Conservation (phyloP, 2,888 invertebrate genomes). For the Ypsolopha scabrella region DNA sequence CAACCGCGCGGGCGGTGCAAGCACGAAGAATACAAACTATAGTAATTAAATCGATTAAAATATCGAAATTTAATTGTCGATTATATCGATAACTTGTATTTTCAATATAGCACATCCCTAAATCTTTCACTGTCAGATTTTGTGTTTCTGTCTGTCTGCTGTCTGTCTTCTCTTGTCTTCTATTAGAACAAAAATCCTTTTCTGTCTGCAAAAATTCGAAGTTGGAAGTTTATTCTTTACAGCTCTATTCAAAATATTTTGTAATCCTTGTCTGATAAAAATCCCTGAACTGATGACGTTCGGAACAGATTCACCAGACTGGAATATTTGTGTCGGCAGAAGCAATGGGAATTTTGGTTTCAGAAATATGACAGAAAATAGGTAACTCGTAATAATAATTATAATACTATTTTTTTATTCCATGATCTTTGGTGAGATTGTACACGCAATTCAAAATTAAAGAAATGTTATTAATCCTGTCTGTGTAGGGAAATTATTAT, state of each 20-base stretch:
- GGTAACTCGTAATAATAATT: conserved; percentile 26
- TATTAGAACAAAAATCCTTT: too few relatives aligned
- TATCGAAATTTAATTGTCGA: too few relatives aligned
- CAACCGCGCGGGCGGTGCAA: too few relatives aligned
- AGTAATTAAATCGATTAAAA: too few relatives aligned
- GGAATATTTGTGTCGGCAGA: conserved; percentile 31
- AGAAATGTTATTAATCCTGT: background rate
- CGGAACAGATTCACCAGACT: conserved; percentile 34
- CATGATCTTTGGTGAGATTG: too few relatives aligned
- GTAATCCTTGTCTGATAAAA: background rate
- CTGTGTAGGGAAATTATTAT: background rate
- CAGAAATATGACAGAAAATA: conserved; percentile 60
- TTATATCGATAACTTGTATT: too few relatives aligned
- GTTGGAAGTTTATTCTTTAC: background rate
- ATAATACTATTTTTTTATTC: too few relatives aligned
- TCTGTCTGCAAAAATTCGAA: background rate
- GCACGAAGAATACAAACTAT: too few relatives aligned
- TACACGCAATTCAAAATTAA: background rate
- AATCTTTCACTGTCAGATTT: too few relatives aligned
- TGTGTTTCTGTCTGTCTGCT: too few relatives aligned
- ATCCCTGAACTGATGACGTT: conserved; percentile 42
- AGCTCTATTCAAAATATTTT: background rate
- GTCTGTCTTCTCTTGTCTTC: too few relatives aligned
- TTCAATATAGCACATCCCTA: too few relatives aligned
- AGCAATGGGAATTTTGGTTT: conserved; percentile 43